Conservation (phyloP, 1,140 invertebrate species). For the Camponotus vicinus region DNA sequence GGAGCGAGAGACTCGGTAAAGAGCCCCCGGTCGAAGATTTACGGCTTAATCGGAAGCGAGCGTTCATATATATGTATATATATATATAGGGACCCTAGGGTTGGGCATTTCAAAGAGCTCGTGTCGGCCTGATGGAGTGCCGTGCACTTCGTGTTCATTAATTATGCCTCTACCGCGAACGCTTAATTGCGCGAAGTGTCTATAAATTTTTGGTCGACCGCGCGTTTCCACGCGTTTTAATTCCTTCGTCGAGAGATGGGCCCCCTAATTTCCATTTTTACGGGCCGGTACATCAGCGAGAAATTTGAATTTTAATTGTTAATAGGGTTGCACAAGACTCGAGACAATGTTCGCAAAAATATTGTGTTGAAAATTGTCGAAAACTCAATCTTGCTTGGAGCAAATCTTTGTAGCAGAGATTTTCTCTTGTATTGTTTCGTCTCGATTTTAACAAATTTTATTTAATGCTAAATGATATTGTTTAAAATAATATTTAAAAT, state of each 20-base stretch:
- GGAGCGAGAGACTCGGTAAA: slow-evolving; percentile 25
- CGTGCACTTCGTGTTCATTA: slow-evolving; percentile 51
- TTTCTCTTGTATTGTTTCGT: too few species aligned
- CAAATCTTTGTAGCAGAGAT: too few species aligned
- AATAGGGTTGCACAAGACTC: too few species aligned
- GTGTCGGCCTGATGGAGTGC: slow-evolving; percentile 34
- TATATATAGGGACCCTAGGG: background rate
- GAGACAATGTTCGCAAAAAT: too few species aligned
- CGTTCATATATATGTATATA: slow-evolving; percentile 41
- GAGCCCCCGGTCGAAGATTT: slow-evolving; percentile 65
- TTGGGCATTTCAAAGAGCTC: slow-evolving; percentile 42
- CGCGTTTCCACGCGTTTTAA: slow-evolving; percentile 20
- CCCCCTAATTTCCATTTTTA: slow-evolving; percentile 21
- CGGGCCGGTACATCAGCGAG: background rate
- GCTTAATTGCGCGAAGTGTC: slow-evolving; percentile 53
- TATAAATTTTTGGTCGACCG: slow-evolving; percentile 24
- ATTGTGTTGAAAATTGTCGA: too few species aligned
- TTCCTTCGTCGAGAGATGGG: background rate
- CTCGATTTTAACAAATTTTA: too few species aligned
- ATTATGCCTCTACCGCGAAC: slow-evolving; percentile 38
- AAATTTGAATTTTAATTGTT: background rate
- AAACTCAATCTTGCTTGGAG: too few species aligned
- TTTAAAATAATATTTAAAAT: too few species aligned
- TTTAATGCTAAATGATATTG: too few species aligned
- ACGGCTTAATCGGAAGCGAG: slow-evolving; percentile 61